Conservation (phyloP, 2,113 vertebrate genomes). For the Perca schrenkii region DNA sequence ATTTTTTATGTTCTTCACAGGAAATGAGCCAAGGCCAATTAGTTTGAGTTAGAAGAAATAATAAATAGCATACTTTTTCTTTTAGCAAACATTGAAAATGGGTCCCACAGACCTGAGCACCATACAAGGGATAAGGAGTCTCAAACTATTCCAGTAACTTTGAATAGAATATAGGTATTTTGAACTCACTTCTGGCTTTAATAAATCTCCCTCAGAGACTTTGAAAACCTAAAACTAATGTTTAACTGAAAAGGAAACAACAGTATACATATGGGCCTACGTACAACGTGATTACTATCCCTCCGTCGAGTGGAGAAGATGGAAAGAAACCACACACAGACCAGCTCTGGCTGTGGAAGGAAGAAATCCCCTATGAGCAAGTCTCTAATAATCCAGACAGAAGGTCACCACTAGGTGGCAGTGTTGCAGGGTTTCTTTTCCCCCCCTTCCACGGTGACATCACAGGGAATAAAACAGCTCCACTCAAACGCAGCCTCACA, state of each 20-base stretch:
- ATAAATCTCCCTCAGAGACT: not conserved
- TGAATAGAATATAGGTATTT: too few species aligned
- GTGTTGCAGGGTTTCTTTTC: constrained; percentile 17
- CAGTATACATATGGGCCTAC: too few species aligned
- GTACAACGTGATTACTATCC: not conserved
- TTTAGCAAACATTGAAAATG: too few species aligned
- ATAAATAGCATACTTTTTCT: too few species aligned
- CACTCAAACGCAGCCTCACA: constrained; percentile 63
- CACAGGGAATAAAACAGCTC: constrained; percentile 57
- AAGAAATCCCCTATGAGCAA: not conserved
- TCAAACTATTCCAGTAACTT: not conserved
- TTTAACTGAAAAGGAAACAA: not conserved
- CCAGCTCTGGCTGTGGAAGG: not conserved
- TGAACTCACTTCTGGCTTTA: not conserved
- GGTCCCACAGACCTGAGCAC: too few species aligned
- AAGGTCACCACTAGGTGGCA: constrained; percentile 75
- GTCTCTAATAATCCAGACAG: not conserved
- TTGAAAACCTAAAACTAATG: not conserved
- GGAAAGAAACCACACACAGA: not conserved
- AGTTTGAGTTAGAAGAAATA: too few species aligned
- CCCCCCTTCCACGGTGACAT: constrained; percentile 48
- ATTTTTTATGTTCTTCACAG: too few species aligned
- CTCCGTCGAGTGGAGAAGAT: not conserved
- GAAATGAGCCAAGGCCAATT: too few species aligned
- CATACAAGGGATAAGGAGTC: not conserved